A percentile compares a stretch with the other conserved stretches of the same genome.
These are phyloP conservation scores for Musca vetustissima DNA, from an alignment of 1,140 invertebrate genomes.

Conservation along the genomic window DNA sequence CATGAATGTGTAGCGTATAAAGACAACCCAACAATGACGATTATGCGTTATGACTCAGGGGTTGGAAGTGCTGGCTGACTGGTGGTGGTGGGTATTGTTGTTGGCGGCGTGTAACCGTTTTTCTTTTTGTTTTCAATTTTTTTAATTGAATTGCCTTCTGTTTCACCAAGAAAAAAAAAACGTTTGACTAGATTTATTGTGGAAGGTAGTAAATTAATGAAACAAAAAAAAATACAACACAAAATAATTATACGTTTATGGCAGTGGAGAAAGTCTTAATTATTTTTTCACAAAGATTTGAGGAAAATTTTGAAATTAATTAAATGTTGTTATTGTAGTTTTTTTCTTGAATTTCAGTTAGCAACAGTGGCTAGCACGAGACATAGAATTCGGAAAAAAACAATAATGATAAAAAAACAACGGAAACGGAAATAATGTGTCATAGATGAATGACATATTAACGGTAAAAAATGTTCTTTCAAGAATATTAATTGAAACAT, in stretches of 20 bases:
- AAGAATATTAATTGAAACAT: background rate
- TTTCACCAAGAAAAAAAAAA: too few relatives aligned
- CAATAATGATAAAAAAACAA: background rate
- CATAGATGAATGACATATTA: background rate
- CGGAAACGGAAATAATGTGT: conserved; percentile 5
- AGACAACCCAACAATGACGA: conserved; percentile 35
- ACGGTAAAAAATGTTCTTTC: background rate
- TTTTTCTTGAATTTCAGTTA: background rate
- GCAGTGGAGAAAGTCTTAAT: conserved; percentile 9
- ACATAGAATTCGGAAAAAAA: background rate
- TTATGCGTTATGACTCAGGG: conserved; percentile 11
- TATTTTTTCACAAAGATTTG: conserved; percentile 9
- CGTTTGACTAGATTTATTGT: too few relatives aligned
- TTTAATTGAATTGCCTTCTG: too few relatives aligned
- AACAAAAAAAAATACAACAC: too few relatives aligned
- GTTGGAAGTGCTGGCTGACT: background rate
- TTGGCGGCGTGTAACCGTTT: background rate
- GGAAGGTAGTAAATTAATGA: too few relatives aligned
- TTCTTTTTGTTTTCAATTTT: too few relatives aligned
- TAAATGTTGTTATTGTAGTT: background rate
- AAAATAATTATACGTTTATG: too few relatives aligned
- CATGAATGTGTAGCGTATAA: conserved; percentile 27
- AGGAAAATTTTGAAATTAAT: background rate
- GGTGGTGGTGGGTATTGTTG: too few relatives aligned
- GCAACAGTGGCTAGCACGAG: too few relatives aligned